Base-by-base conservation (phyloP, 2,113 vertebrate species). In the Pampusana beccarii region DNA sequence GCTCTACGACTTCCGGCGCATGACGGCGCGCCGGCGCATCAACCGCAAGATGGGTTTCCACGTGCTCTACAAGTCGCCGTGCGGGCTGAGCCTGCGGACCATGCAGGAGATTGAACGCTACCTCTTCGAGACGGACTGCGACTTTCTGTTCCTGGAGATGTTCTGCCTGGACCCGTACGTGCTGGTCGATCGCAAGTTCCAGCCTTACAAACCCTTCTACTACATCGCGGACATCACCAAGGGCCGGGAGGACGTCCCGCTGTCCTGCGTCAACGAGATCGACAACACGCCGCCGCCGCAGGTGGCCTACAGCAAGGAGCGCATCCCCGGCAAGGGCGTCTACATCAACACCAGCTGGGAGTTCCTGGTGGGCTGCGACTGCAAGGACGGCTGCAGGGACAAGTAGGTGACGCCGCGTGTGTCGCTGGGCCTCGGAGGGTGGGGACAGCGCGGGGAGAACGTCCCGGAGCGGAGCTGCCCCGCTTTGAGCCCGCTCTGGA, bases 11-110 rank as follows among this genome's bases (percentile, higher is more conserved):
- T 99, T 99, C 97, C 98, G 99, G 9, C 98, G 99, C 19, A 99
- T 99, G 99, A 99, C 99, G 0, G 99, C 99, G 3, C 98, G 99
- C 12, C 98, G 99, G 31, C 98, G 99, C 56, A 97, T 99, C 44
- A 99, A 99, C 97, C 99, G 99, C 92, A 99, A 99, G 98, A 99
- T 99, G 98, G 99, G 99, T 9, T 99, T 99, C 97, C 99, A 99
- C 3, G 99, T 99, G 34, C 98, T 99, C 95, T 99, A 99, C 97
- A 99, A 99, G 85, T 98, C 99, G 0, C 99, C 99, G 0, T 99
- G 99, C 19, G 99, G 99, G 9, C 98, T 99, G 36, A 99, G 99
- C 94, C 98, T 99, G 82, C 98, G 99, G 12, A 98, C 98, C 97
- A 99, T 99, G 99, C 96, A 77, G 3, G 99, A 99, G 97, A 99